Conservation (phyloP, 2,113 vertebrate species). For the Crotalus helleri region DNA sequence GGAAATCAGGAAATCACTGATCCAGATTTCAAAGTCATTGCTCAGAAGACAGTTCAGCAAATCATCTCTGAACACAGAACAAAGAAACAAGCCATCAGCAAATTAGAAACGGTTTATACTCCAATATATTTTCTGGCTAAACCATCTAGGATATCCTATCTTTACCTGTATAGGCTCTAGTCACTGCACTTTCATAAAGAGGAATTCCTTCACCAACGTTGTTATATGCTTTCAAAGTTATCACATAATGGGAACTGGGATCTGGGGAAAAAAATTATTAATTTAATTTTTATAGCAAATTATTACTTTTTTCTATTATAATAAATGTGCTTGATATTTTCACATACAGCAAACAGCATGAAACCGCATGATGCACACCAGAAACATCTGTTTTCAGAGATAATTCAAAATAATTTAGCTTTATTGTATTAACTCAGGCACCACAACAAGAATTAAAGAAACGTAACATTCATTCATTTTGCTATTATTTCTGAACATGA, state of each 20-base stretch:
- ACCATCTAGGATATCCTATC: neutral
- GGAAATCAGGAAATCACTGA: neutral
- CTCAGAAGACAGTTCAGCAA: neutral
- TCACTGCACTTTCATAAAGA: constrained; percentile 94
- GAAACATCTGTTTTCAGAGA: neutral
- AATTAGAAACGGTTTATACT: neutral
- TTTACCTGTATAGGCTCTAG: constrained; percentile 91
- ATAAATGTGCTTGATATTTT: too few relatives aligned
- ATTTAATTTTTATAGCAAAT: neutral
- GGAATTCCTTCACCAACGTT: constrained; percentile 96
- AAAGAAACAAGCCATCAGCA: neutral
- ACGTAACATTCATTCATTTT: neutral
- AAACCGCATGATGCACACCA: neutral
- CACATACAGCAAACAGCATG: neutral
- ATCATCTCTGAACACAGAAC: neutral
- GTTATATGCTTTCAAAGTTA: constrained; percentile 95
- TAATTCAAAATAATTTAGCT: neutral
- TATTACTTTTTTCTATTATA: neutral
- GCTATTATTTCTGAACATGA: neutral
- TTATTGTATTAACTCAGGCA: neutral
- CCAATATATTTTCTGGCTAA: neutral
- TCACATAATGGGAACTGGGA: constrained; percentile 95
- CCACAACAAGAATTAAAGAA: neutral
- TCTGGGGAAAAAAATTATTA: constrained; percentile 68
- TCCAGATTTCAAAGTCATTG: neutral